phyloP scores from a whole-genome alignment of 1,140 invertebrate genomes.

The Latrodectus geometricus region DNA sequence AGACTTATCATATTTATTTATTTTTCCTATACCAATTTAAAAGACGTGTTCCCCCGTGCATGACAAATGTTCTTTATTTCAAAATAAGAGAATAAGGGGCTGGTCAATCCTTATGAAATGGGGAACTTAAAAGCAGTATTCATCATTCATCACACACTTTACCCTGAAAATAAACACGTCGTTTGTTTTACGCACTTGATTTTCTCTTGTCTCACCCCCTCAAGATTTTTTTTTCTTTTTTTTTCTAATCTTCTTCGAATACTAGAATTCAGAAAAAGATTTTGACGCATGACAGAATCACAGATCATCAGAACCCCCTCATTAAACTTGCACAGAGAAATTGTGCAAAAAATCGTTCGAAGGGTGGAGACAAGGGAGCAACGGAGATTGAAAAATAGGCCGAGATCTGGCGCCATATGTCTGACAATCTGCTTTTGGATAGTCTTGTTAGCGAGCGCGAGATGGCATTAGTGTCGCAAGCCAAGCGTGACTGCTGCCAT shows the following conservation, averaged over 20 bases:
- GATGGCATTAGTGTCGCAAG: conserved; percentile 59
- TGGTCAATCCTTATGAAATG: conserved; percentile 13
- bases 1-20: neutral
- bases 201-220: neutral
- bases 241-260: conserved; percentile 22
- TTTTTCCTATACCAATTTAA: neutral
- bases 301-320: conserved; percentile 42
- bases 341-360: conserved; percentile 11
- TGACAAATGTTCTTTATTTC: conserved; percentile 13
- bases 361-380: neutral
- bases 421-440: conserved; percentile 51
- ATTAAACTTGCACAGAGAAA: conserved; percentile 28
- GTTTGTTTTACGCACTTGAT: conserved; percentile 31
- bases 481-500: conserved; percentile 49
- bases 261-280: conserved; percentile 37
- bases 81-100: neutral
- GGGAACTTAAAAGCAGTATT: neutral
- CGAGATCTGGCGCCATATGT: conserved; percentile 43
- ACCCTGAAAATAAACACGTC: conserved; percentile 29
- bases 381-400: conserved; percentile 52
- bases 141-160: conserved; percentile 24
- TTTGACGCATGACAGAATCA: conserved; percentile 55
- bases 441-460: conserved; percentile 57
- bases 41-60: neutral
- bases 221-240: neutral